phyloP scores from a whole-genome alignment of 92 coral and sea anemone species.

The Bergia sp. region DNA sequence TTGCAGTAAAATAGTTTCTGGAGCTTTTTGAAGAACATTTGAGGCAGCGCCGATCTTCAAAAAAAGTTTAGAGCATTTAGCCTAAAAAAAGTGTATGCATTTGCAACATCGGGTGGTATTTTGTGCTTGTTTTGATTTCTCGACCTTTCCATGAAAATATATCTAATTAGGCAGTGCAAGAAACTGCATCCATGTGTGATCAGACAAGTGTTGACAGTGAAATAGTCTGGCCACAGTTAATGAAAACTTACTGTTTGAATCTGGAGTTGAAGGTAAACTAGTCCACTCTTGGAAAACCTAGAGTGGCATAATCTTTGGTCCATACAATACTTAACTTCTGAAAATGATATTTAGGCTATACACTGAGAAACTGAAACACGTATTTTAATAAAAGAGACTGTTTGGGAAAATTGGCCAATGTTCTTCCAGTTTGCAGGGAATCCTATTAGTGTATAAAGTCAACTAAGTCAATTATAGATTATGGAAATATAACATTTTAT shows the following conservation, averaged over 20 bases:
- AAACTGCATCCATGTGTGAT: not conserved
- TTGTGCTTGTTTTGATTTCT: not conserved
- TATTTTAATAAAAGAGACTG: not conserved
- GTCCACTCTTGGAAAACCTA: no score
- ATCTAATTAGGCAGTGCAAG: not conserved
- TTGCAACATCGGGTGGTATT: not conserved
- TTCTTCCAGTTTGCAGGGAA: not conserved
- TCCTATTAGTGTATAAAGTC: not conserved
- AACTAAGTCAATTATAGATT: not conserved
- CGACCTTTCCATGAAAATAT: not conserved
- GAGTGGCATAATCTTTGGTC: no score
- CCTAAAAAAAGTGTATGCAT: no score
- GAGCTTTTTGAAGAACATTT: no score
- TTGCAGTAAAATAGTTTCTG: no score
- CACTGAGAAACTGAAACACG: not conserved
- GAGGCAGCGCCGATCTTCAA: no score
- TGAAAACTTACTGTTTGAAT: no score
- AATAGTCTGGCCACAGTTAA: not conserved
- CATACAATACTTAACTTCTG: no score
- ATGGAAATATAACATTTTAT: not conserved
- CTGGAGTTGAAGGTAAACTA: no score
- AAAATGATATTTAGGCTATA: no score
- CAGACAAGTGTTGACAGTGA: not conserved
- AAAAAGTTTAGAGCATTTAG: no score
- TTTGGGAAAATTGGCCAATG: constrained; percentile 6